These are phyloP conservation scores for Nothoprocta pentlandii DNA, from an alignment of 2,113 vertebrate genomes.

Conservation along the genomic window DNA sequence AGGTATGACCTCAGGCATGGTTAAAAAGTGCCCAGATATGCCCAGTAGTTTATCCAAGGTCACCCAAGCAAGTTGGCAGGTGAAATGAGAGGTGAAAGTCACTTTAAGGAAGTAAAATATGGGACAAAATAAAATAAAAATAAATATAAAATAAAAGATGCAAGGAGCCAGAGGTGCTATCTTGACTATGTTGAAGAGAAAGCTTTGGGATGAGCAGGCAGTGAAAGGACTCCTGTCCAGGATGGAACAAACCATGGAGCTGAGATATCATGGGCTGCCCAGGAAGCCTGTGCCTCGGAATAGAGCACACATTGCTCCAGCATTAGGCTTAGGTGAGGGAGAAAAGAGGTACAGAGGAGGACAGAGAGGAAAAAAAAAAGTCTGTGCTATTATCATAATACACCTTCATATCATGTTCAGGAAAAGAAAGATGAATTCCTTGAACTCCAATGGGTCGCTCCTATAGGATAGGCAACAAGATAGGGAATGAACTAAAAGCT, in stretches of 20 bases:
- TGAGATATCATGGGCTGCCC: neutral
- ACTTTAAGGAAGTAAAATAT: neutral
- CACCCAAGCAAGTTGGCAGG: neutral
- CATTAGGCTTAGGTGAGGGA: accelerated
- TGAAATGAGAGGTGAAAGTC: neutral
- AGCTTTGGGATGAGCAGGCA: neutral
- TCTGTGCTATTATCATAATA: neutral
- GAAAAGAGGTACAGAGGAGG: neutral
- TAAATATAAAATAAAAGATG: neutral
- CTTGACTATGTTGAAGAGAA: neutral
- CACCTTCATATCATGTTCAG: neutral
- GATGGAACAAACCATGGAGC: neutral
- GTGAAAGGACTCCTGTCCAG: too few relatives aligned
- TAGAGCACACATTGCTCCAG: neutral
- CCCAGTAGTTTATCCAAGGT: neutral
- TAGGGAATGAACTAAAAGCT: neutral
- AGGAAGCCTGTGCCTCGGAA: neutral
- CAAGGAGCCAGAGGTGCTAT: neutral
- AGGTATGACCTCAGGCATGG: neutral
- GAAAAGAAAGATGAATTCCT: neutral
- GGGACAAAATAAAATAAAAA: neutral
- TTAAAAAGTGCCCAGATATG: neutral
- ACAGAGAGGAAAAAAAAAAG: neutral
- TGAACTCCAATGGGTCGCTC: neutral
- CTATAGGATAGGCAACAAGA: neutral